Evolutionary conservation across 92 coral and sea anemone species (phyloP).

Genomic region (Scolanthus callimorphus): DNA sequence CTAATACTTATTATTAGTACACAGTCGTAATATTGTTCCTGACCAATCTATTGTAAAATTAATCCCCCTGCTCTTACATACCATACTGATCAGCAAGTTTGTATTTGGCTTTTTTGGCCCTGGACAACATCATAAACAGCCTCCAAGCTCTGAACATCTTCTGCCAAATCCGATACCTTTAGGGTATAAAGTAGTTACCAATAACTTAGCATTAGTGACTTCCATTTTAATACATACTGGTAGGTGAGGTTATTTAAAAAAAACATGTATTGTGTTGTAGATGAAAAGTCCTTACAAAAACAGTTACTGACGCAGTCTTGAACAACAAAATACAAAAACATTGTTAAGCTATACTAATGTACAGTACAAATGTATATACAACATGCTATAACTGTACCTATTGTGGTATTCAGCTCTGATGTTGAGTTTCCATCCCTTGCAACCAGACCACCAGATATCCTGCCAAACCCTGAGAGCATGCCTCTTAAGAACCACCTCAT

Average conservation of each 20-base stretch:
- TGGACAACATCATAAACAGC: conserved; percentile 32
- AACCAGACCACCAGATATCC: conserved; percentile 93
- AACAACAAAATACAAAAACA: too few species aligned
- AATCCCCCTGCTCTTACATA: too few species aligned
- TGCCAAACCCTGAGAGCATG: conserved; percentile 72
- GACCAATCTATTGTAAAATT: too few species aligned
- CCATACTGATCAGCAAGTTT: conserved; percentile 57
- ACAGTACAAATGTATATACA: too few species aligned
- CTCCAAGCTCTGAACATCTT: conserved; percentile 84
- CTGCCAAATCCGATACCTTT: conserved; percentile 85
- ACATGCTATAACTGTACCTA: conserved; percentile 34
- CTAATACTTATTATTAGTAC: too few species aligned
- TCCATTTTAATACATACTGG: neutral
- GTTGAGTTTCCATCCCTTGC: conserved; percentile 93
- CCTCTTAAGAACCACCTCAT: conserved; percentile 41
- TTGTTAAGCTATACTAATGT: too few species aligned
- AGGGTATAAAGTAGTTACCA: neutral
- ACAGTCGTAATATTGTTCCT: too few species aligned
- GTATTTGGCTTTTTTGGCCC: conserved; percentile 50
- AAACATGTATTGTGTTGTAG: neutral
- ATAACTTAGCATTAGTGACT: too few species aligned
- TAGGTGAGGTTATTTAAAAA: too few species aligned
- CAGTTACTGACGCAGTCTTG: too few species aligned
- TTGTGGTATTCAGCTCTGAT: conserved; percentile 97
- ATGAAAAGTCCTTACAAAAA: too few species aligned